Percentiles rank a stretch among this genome's conserved stretches.
phyloP scores from a whole-genome alignment of 2,797 vertebrate species.

The Echeneis naucrates region DNA sequence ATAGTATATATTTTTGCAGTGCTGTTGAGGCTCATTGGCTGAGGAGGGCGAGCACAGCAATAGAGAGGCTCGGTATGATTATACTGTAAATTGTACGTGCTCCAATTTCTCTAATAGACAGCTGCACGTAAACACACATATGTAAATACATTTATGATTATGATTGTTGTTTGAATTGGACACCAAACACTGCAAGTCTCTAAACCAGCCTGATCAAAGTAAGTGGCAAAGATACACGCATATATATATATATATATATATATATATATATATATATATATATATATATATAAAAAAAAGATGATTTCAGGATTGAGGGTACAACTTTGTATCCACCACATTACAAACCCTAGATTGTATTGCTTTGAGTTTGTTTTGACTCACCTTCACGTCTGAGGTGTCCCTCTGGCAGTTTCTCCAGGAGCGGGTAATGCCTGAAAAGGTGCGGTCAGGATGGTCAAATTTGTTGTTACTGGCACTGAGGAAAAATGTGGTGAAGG shows the following conservation, averaged over 20 bases:
- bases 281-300: no score
- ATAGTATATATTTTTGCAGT: slow-evolving; percentile 65
- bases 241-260: no score
- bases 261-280: no score
- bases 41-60: slow-evolving; percentile 12
- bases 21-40: slow-evolving; percentile 18
- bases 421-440: slow-evolving; percentile 91
- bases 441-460: slow-evolving; percentile 94
- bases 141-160: background rate
- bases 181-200: slow-evolving; percentile 1
- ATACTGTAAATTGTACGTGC: slow-evolving; percentile 13
- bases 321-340: background rate
- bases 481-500: slow-evolving; percentile 96
- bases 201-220: background rate
- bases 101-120: background rate
- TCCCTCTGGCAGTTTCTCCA: slow-evolving; percentile 98
- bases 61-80: slow-evolving; percentile 13
- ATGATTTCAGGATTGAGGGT: background rate
- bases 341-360: background rate
- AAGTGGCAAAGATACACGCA: background rate
- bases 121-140: no score
- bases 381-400: slow-evolving; percentile 96
- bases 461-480: slow-evolving; percentile 93
- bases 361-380: background rate
- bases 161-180: background rate